A percentile compares a stretch with the other conserved stretches of the same genome.
phyloP scores from a whole-genome alignment of 2,113 vertebrate species.

The Erinaceus europaeus region DNA sequence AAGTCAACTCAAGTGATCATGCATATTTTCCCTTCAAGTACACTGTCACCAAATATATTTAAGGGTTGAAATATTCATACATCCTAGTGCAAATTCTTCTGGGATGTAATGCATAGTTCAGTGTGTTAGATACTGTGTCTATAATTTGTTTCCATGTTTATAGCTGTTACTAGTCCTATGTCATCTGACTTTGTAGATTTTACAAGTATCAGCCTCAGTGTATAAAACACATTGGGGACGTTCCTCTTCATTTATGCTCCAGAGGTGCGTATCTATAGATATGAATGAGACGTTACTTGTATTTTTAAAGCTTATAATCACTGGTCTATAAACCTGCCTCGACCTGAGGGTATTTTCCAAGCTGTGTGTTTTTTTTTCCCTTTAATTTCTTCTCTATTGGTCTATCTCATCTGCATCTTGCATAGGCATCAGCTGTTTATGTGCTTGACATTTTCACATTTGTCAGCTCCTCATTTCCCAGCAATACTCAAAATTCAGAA shows the following conservation, averaged over 20 bases:
- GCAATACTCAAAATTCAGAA: background rate
- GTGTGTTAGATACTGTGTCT: background rate
- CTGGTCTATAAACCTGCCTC: constrained; percentile 8
- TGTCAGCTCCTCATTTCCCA: background rate
- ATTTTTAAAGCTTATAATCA: constrained; percentile 18
- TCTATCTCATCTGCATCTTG: background rate
- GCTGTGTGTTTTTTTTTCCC: background rate
- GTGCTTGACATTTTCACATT: background rate
- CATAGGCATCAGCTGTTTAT: background rate
- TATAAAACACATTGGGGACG: background rate
- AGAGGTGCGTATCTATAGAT: background rate
- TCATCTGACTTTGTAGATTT: background rate
- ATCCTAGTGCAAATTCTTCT: background rate
- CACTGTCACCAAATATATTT: background rate
- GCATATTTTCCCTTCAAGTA: no score
- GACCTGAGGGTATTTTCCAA: background rate
- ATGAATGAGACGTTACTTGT: background rate
- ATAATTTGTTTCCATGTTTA: background rate
- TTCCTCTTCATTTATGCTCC: background rate
- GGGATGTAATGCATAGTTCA: background rate
- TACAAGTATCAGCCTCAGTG: background rate
- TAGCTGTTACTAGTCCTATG: background rate
- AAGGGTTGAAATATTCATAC: background rate
- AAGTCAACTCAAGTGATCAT: background rate
- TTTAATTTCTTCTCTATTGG: background rate